phyloP scores from a whole-genome alignment of 2,797 vertebrate genomes.

The Taenioides sp. region DNA sequence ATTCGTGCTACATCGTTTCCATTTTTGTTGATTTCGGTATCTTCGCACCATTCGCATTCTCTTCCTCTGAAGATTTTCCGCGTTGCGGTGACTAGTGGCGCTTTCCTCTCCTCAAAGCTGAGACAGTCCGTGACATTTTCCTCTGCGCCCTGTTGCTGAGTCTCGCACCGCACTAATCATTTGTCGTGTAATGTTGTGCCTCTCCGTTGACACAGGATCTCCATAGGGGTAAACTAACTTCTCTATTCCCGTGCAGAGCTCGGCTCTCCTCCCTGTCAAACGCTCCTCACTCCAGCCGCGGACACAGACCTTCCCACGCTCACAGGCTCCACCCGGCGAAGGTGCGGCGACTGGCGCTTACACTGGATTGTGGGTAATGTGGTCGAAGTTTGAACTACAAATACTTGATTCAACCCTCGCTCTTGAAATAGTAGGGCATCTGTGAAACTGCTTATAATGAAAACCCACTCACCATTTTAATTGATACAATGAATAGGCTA shows the following conservation, averaged over 20 bases:
- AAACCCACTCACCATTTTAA: not conserved
- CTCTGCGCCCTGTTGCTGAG: slow-evolving; percentile 79
- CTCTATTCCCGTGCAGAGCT: slow-evolving; percentile 35
- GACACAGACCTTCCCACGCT: slow-evolving; percentile 65
- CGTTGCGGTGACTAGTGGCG: slow-evolving; percentile 69
- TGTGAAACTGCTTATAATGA: not conserved
- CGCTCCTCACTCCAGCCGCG: slow-evolving; percentile 58
- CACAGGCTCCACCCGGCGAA: slow-evolving; percentile 72
- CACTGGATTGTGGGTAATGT: slow-evolving; percentile 70
- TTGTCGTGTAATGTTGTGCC: slow-evolving; percentile 37
- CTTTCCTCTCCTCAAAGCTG: slow-evolving; percentile 50
- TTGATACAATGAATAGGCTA: not conserved
- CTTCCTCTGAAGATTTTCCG: slow-evolving; percentile 65
- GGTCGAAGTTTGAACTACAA: slow-evolving; percentile 42
- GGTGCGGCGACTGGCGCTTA: slow-evolving; percentile 53
- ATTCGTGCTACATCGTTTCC: slow-evolving; percentile 78
- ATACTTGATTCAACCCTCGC: not conserved
- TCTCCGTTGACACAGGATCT: slow-evolving; percentile 34
- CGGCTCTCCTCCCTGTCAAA: slow-evolving; percentile 69
- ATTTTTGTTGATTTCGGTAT: slow-evolving; percentile 67
- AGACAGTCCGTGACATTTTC: slow-evolving; percentile 65
- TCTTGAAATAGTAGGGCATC: too few relatives aligned
- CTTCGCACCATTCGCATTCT: slow-evolving; percentile 79
- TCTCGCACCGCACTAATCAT: slow-evolving; percentile 42
- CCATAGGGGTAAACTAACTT: slow-evolving; percentile 49